Conservation (phyloP, 1,140 invertebrate species). For the Bombus soroeensis region DNA sequence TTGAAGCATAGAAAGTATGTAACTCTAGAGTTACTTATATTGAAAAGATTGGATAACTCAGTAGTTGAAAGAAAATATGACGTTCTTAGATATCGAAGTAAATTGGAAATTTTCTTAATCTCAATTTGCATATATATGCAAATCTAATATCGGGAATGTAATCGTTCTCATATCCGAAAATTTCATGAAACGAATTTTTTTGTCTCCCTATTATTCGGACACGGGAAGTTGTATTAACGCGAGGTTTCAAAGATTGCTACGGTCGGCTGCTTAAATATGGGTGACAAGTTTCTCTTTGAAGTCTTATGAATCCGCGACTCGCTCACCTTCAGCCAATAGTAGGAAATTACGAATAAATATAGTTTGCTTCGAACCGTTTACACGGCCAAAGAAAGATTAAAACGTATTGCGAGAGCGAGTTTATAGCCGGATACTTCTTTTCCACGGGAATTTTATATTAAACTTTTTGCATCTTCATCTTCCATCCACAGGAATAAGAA, state of each 20-base stretch:
- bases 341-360: slow-evolving; percentile 59
- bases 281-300: not conserved
- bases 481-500: too few relatives aligned
- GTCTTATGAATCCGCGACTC: not conserved
- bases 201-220: not conserved
- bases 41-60: too few relatives aligned
- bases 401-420: not conserved
- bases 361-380: slow-evolving; percentile 53
- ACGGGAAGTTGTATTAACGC: not conserved
- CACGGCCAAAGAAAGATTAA: slow-evolving; percentile 38
- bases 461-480: slow-evolving; percentile 33
- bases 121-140: not conserved
- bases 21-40: too few relatives aligned
- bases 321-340: slow-evolving; percentile 29
- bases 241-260: not conserved
- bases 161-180: not conserved
- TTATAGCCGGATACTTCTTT: slow-evolving; percentile 17
- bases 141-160: not conserved
- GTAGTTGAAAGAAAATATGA: not conserved
- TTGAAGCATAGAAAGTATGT: too few relatives aligned
- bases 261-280: too few relatives aligned
- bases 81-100: not conserved
- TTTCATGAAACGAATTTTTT: not conserved
- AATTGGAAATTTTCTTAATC: not conserved
- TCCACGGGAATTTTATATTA: slow-evolving; percentile 57